These are phyloP conservation scores for Mugil cephalus DNA, from an alignment of 2,113 vertebrate species.

Conservation along the genomic window DNA sequence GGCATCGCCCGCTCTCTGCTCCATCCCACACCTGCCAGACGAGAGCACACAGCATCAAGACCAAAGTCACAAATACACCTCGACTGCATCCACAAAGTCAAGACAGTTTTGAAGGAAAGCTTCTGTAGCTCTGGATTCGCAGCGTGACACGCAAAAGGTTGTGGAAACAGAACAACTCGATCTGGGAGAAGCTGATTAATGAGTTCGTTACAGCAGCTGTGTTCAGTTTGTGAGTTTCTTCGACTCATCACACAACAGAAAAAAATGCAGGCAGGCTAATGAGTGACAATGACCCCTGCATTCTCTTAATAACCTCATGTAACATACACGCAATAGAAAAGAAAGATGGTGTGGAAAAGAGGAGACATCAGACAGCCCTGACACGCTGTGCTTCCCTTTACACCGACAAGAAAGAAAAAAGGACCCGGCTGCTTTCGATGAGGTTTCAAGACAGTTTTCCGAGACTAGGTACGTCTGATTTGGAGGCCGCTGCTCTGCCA, in stretches of 20 bases:
- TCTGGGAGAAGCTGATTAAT: neutral
- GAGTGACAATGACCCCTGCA: neutral
- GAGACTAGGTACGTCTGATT: neutral
- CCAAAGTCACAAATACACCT: slow-evolving; percentile 39
- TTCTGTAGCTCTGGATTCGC: neutral
- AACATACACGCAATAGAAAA: neutral
- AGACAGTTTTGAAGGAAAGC: neutral
- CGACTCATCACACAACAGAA: neutral
- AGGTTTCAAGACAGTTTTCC: slow-evolving; percentile 20
- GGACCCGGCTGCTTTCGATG: neutral
- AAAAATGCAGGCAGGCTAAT: neutral
- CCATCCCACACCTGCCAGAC: slow-evolving; percentile 92
- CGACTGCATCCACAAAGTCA: slow-evolving; percentile 9
- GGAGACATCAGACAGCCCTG: neutral
- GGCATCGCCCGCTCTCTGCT: slow-evolving; percentile 88
- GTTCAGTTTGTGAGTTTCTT: neutral
- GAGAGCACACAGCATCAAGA: slow-evolving; percentile 10
- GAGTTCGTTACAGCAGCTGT: neutral
- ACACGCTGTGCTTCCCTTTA: neutral
- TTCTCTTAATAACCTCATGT: neutral
- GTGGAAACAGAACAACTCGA: neutral
- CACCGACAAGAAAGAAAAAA: neutral
- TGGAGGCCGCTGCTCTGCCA: neutral
- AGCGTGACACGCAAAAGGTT: neutral
- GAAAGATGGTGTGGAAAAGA: neutral